Base-by-base conservation (phyloP, 2,797 vertebrate species). In the Chromis chromis region DNA sequence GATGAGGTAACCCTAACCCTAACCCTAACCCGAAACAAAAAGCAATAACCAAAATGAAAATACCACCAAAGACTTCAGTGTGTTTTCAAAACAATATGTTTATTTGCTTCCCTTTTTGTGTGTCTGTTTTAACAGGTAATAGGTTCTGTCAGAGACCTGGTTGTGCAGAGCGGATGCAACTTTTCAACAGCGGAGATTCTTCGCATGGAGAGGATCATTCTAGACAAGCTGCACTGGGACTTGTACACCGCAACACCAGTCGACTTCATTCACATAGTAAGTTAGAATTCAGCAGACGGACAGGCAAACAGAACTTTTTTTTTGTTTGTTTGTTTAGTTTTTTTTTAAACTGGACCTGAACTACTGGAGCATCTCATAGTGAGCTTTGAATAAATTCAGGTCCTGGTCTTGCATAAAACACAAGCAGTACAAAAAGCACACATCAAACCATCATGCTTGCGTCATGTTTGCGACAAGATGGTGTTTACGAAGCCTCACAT, bases 171-270 rank as follows among this genome's bases (percentile, higher is more conserved):
- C 85, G 94, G 93, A 78, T 96, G 95, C 91, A 94, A 83, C 89
- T 94, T 93, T 88, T 96, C 96, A 44, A 94, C 93, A 40, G 95
- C 94, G 3, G 95, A 97, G 92, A 95, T 97, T 91, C 94, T 95
- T 87, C 94, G 95, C 88, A 97, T 95, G 95, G 96, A 96, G 93
- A 93, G 95, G 88, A 94, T 95, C 91, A 94, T 95, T 90, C 94
- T 96, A 59, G 94, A 94, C 90, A 96, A 95, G 90, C 95, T 97
- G 92, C 94, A 95, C 71, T 96, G 95, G 96, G 96, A 97, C 86
- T 91, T 96, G 88, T 95, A 94, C 91, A 94, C 87, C 1, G 94
- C 95, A 50, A 97, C 95, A 65, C 92, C 95, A 2, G 89, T 96
- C 72, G 96, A 96, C 90, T 97, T 98, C 90, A 79, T 96, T 92